Percentiles rank a stretch among this genome's conserved stretches.
Evolutionary conservation across 2,113 vertebrate species (phyloP).

Genomic region (Fregata magnificens): DNA sequence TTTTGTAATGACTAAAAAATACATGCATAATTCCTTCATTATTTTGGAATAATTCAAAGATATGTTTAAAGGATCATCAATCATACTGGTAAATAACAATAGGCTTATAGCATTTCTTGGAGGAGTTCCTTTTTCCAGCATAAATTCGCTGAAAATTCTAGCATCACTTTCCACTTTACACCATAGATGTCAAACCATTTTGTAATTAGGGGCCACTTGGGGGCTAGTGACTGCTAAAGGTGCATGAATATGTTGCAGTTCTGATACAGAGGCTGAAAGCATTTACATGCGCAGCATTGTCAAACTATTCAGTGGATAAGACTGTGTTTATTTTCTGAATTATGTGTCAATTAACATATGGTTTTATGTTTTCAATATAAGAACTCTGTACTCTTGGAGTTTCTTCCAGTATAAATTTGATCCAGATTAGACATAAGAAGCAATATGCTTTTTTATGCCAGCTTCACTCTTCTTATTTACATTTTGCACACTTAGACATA

Average conservation of each 20-base stretch:
- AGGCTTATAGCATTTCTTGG: not conserved
- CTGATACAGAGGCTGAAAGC: not conserved
- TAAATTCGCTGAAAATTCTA: constrained; percentile 41
- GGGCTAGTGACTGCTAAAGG: not conserved
- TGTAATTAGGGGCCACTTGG: constrained; percentile 13
- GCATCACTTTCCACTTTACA: not conserved
- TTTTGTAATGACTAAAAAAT: not conserved
- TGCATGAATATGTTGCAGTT: not conserved
- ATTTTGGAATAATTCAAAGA: constrained; percentile 15
- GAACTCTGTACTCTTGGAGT: not conserved
- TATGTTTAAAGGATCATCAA: constrained; percentile 20
- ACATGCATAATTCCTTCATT: not conserved
- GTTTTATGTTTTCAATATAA: not conserved
- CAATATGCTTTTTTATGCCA: not conserved
- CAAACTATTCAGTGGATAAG: not conserved
- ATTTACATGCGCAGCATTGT: not conserved
- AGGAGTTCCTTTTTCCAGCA: constrained; percentile 24
- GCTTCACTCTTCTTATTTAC: not conserved
- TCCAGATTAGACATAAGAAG: not conserved
- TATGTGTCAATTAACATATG: not conserved
- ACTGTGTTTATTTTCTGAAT: not conserved
- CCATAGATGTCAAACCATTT: constrained; percentile 7
- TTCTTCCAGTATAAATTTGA: not conserved
- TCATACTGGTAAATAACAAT: constrained; percentile 15
- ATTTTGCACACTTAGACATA: not conserved